These are phyloP conservation scores for Pegoplata infirma DNA, from an alignment of 2,888 invertebrate species.

Conservation along the genomic window DNA sequence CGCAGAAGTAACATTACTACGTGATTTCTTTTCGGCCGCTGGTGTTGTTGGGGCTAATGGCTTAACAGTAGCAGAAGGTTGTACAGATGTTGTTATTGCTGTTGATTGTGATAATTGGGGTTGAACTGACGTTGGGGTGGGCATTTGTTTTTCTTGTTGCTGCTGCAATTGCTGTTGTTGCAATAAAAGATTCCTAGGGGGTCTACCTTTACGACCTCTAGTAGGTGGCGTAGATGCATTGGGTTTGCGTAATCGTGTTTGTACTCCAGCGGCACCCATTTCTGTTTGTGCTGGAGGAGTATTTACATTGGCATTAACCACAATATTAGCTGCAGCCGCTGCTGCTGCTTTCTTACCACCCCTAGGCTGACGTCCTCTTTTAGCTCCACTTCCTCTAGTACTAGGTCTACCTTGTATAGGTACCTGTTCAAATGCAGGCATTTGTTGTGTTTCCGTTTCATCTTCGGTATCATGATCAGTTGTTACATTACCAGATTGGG, in stretches of 20 bases:
- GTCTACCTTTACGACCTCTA: constrained; percentile 78
- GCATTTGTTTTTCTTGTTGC: constrained; percentile 55
- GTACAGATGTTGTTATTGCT: constrained; percentile 37
- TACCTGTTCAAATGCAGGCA: constrained; percentile 57
- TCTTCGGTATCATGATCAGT: constrained; percentile 77
- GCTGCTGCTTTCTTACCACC: constrained; percentile 72
- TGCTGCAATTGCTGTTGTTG: constrained; percentile 70
- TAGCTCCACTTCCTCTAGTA: constrained; percentile 68
- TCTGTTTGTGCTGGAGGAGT: constrained; percentile 19
- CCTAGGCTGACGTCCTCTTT: constrained; percentile 74
- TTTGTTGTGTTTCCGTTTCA: constrained; percentile 71
- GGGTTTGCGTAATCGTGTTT: constrained; percentile 80
- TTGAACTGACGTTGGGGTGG: neutral
- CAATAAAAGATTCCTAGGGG: constrained; percentile 74
- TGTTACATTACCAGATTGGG: constrained; percentile 51
- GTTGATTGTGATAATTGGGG: too few species aligned
- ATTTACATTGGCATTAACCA: constrained; percentile 65
- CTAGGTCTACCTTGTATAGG: constrained; percentile 69
- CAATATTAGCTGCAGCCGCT: constrained; percentile 65
- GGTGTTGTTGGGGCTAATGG: constrained; percentile 39
- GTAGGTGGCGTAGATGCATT: constrained; percentile 68
- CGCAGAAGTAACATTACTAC: too few species aligned
- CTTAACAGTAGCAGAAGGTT: constrained; percentile 32
- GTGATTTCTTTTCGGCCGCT: constrained; percentile 75
- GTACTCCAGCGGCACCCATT: constrained; percentile 77